These are phyloP conservation scores for Oncorhynchus clarkii DNA, from an alignment of 2,113 vertebrate genomes.

Conservation along the genomic window DNA sequence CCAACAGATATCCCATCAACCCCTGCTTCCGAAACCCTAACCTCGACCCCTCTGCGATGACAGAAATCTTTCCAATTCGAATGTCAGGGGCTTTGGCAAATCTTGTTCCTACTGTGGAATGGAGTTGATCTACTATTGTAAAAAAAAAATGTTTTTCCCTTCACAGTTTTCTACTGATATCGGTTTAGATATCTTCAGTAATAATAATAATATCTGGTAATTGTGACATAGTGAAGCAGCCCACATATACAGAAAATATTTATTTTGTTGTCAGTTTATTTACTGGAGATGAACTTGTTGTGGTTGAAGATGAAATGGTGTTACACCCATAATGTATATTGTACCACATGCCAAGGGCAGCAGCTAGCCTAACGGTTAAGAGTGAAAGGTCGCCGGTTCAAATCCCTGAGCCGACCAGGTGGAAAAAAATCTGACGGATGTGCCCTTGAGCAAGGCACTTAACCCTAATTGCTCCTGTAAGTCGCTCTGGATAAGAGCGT, in stretches of 20 bases:
- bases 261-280: constrained; percentile 52
- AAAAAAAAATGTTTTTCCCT: constrained; percentile 7
- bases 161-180: constrained; percentile 2
- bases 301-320: constrained; percentile 27
- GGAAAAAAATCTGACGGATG: neutral
- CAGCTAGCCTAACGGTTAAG: too few relatives aligned
- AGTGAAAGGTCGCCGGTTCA: too few relatives aligned
- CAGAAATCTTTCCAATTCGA: constrained; percentile 6
- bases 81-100: constrained; percentile 14
- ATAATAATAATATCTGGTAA: constrained; percentile 25
- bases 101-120: constrained; percentile 21
- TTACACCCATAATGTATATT: neutral
- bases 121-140: constrained; percentile 31
- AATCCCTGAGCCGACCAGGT: neutral
- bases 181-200: constrained; percentile 10
- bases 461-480: too few relatives aligned
- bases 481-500: too few relatives aligned
- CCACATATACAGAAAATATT: constrained; percentile 46
- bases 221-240: constrained; percentile 40
- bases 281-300: constrained; percentile 52
- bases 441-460: too few relatives aligned
- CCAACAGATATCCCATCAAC: neutral
- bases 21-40: neutral
- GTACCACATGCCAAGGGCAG: neutral
- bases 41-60: neutral